A percentile compares a stretch with the other conserved stretches of the same genome.
Evolutionary conservation across 2,113 vertebrate species (phyloP).

Genomic region (Leptosomus discolor): DNA sequence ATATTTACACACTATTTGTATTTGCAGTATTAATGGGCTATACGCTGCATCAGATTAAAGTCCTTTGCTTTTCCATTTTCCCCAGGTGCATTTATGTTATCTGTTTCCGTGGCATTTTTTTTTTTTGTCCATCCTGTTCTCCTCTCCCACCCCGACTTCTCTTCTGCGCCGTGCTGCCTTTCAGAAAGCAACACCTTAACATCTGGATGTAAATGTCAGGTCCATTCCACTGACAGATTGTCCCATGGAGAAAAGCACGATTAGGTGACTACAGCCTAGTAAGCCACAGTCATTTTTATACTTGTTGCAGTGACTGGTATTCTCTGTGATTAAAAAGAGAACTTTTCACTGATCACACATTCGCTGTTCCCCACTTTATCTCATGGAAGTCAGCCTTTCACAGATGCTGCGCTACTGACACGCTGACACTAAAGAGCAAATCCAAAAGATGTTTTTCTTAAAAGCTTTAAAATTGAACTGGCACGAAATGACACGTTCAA

Average conservation of each 20-base stretch:
- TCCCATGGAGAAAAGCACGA: background rate
- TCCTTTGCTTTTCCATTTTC: background rate
- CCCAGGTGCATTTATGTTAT: background rate
- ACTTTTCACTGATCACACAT: background rate
- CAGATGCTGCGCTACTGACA: background rate
- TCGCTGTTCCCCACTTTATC: background rate
- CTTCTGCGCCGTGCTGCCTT: background rate
- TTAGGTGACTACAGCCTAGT: background rate
- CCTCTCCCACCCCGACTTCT: background rate
- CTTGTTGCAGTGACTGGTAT: background rate
- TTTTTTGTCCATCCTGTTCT: background rate
- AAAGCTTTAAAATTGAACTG: background rate
- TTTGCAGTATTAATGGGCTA: background rate
- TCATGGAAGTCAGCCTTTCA: background rate
- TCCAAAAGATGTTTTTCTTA: background rate
- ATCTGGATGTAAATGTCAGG: background rate
- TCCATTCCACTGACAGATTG: background rate
- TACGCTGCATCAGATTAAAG: background rate
- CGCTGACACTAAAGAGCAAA: background rate
- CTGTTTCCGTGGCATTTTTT: background rate
- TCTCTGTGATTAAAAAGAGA: constrained; percentile 7
- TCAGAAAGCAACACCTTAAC: background rate
- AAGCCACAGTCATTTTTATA: background rate
- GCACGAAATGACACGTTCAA: background rate
- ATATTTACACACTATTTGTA: background rate